These are phyloP conservation scores for Deilephila porcellus DNA, from an alignment of 2,888 invertebrate species.

Conservation along the genomic window DNA sequence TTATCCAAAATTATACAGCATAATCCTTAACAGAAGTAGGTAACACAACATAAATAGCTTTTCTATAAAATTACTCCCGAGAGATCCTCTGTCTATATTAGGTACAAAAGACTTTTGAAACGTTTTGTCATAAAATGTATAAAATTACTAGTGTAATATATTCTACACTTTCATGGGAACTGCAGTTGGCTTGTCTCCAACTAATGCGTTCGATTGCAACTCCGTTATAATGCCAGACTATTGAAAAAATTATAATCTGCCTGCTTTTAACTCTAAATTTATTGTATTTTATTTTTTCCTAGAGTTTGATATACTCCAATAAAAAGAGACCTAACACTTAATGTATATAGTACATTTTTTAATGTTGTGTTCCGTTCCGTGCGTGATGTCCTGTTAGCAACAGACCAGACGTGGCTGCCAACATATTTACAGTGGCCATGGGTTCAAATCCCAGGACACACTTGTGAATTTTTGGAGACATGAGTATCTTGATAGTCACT, in stretches of 20 bases:
- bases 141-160: not conserved
- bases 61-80: not conserved
- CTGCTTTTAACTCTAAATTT: not conserved
- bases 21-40: no score
- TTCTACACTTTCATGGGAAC: conserved; percentile 17
- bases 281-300: conserved; percentile 1
- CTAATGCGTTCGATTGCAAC: conserved; percentile 13
- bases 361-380: no score
- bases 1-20: no score
- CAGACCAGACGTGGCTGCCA: no score
- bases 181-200: conserved; percentile 15
- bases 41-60: not conserved
- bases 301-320: not conserved
- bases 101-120: not conserved
- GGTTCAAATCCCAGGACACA: no score
- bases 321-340: not conserved
- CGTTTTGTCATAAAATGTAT: conserved; percentile 1
- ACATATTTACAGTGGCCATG: no score
- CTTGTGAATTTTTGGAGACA: no score
- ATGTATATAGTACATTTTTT: no score
- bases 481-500: no score
- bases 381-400: no score
- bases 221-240: not conserved
- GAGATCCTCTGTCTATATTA: not conserved
- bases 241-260: not conserved